These are phyloP conservation scores for Glomeris maerens DNA, from an alignment of 1,140 invertebrate genomes.

Conservation along the genomic window DNA sequence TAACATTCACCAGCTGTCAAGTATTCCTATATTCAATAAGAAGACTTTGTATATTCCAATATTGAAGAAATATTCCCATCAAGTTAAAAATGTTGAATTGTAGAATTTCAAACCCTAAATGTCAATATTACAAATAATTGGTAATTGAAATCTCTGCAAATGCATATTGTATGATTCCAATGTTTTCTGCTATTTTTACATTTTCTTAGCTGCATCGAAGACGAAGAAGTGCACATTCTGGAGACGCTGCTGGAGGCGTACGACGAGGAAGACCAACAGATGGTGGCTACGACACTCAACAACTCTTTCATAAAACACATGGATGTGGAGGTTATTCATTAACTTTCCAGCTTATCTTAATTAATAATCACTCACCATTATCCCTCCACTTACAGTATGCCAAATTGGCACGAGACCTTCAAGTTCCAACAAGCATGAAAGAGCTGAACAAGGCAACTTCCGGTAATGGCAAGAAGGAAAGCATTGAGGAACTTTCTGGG, in stretches of 20 bases:
- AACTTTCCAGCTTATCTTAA: not conserved
- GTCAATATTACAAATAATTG: no score
- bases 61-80: not conserved
- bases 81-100: no score
- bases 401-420: not conserved
- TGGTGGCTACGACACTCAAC: slow-evolving; percentile 53
- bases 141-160: no score
- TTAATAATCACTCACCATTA: not conserved
- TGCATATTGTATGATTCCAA: no score
- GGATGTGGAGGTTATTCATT: slow-evolving; percentile 59
- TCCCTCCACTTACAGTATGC: not conserved
- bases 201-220: slow-evolving; percentile 24
- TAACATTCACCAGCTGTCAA: no score
- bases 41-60: no score
- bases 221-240: slow-evolving; percentile 56
- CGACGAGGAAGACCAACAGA: slow-evolving; percentile 76
- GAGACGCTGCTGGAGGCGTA: slow-evolving; percentile 68
- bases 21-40: no score
- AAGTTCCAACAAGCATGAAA: not conserved
- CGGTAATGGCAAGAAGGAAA: no score
- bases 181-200: slow-evolving; percentile 7
- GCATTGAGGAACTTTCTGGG: no score
- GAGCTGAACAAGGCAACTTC: not conserved
- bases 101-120: no score
- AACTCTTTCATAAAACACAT: slow-evolving; percentile 84